phyloP scores from a whole-genome alignment of 2,888 invertebrate species.

The Monopis laevigella region DNA sequence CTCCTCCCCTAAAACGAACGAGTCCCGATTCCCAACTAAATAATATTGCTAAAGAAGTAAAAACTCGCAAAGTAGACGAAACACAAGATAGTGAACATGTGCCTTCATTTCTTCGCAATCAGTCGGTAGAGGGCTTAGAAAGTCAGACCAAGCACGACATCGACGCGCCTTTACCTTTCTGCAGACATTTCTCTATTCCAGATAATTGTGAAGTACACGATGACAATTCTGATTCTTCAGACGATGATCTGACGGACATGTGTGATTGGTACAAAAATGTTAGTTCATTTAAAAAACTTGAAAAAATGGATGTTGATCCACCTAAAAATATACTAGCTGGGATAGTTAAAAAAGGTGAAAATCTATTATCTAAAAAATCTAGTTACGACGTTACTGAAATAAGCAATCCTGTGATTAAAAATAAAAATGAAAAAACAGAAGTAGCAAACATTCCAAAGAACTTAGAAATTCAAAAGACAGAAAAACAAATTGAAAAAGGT shows the following conservation, averaged over 20 bases:
- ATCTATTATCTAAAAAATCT: conserved; percentile 27
- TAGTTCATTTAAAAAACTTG: conserved; percentile 24
- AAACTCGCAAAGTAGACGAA: conserved; percentile 19
- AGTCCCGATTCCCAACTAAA: conserved; percentile 36
- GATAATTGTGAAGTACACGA: conserved; percentile 24
- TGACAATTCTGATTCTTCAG: conserved; percentile 28
- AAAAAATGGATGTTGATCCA: conserved; percentile 30
- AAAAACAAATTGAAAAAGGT: conserved; percentile 27
- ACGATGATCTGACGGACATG: conserved; percentile 23
- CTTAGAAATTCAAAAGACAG: conserved; percentile 20
- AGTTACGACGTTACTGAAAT: conserved; percentile 34
- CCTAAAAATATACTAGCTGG: conserved; percentile 28
- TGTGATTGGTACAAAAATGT: conserved; percentile 29
- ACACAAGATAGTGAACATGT: conserved; percentile 20
- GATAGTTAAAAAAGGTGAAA: conserved; percentile 34
- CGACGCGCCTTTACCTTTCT: conserved; percentile 30
- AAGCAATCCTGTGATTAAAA: background rate
- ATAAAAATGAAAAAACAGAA: background rate
- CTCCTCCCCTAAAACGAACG: conserved; percentile 39
- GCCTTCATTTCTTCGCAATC: conserved; percentile 52
- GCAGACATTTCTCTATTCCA: conserved; percentile 42
- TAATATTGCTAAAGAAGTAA: conserved; percentile 20
- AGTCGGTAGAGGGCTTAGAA: conserved; percentile 52
- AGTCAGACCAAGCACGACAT: conserved; percentile 31
- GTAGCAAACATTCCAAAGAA: conserved; percentile 30